Conservation (phyloP, 2,888 invertebrate species). For the Bibio marci region DNA sequence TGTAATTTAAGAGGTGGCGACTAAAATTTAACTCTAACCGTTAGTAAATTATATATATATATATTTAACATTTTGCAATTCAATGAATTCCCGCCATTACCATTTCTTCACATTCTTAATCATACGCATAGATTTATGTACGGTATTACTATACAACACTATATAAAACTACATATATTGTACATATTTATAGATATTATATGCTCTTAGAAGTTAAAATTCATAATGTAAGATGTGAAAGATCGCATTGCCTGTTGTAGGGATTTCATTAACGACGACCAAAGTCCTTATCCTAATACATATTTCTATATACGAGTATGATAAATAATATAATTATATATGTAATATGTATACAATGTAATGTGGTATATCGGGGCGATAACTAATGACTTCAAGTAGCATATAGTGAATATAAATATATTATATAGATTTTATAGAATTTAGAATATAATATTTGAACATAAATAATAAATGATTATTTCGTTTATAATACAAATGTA, state of each 20-base stretch:
- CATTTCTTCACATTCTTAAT: no score
- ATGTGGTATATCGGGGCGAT: neutral
- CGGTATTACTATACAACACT: no score
- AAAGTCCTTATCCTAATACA: neutral
- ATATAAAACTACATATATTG: no score
- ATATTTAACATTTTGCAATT: neutral
- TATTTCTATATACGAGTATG: neutral
- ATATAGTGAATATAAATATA: no score
- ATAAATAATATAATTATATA: neutral
- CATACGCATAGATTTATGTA: no score
- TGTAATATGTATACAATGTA: no score
- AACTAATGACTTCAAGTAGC: constrained; percentile 1
- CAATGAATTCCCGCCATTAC: neutral
- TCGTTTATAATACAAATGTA: no score
- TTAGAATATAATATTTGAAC: no score
- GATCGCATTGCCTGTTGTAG: constrained; percentile 2
- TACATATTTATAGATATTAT: neutral
- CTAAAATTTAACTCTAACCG: neutral
- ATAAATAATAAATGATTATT: no score
- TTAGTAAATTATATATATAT: no score
- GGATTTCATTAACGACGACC: constrained; percentile 3
- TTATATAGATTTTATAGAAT: no score
- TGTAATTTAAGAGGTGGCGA: neutral
- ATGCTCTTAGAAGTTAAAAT: neutral
- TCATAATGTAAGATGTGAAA: neutral